Evolutionary conservation across 2,797 vertebrate species (phyloP).

Genomic region (Sarcoramphus papa): DNA sequence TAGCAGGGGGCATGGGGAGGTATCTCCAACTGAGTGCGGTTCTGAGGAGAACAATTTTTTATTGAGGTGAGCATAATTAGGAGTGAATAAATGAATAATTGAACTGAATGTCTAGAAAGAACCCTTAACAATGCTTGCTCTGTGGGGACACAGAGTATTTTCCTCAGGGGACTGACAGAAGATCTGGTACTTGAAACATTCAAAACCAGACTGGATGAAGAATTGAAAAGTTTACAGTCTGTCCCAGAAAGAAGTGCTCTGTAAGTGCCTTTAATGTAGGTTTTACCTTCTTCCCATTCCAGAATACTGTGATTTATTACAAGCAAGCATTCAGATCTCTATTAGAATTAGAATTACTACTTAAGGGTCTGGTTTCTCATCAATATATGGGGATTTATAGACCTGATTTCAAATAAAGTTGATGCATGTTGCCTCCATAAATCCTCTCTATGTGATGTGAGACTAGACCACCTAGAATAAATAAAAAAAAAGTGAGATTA

Average conservation of each 20-base stretch:
- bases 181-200: slow-evolving; percentile 30
- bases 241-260: neutral
- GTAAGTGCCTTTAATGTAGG: neutral
- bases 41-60: slow-evolving; percentile 47
- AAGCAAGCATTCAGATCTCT: neutral
- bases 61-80: slow-evolving; percentile 53
- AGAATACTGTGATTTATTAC: neutral
- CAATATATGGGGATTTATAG: neutral
- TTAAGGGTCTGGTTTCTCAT: neutral
- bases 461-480: neutral
- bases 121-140: neutral
- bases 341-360: slow-evolving; percentile 10
- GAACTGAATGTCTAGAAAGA: slow-evolving; percentile 40
- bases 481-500: neutral
- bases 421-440: neutral
- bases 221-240: slow-evolving; percentile 19
- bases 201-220: neutral
- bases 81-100: slow-evolving; percentile 60
- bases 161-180: slow-evolving; percentile 29
- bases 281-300: neutral
- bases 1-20: slow-evolving; percentile 22
- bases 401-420: slow-evolving; percentile 11
- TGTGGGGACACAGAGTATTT: slow-evolving; percentile 6
- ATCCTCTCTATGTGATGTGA: neutral
- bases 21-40: slow-evolving; percentile 14